Evolutionary conservation across 1,140 invertebrate genomes (phyloP).

Genomic region (Cyclargus thomasi): DNA sequence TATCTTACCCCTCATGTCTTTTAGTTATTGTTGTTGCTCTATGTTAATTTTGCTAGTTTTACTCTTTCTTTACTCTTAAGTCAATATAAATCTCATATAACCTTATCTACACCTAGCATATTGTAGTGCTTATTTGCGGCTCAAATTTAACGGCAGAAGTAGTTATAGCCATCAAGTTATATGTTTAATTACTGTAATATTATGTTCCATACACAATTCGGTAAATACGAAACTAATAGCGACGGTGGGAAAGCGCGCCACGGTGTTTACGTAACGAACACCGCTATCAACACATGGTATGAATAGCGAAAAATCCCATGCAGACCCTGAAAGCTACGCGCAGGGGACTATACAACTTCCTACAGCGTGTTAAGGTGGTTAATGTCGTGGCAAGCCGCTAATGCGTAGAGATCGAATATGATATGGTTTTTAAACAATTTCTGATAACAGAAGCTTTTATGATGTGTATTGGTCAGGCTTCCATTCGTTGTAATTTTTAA

Average conservation of each 20-base stretch:
- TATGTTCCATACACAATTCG: constrained; percentile 15
- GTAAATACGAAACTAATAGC: constrained; percentile 39
- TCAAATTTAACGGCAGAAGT: background rate
- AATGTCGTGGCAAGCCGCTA: constrained; percentile 22
- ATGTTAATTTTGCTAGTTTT: too few species aligned
- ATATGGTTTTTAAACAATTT: constrained; percentile 58
- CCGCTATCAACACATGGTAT: constrained; percentile 42
- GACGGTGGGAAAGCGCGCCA: constrained; percentile 61
- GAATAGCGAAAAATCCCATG: constrained; percentile 42
- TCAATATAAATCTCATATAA: too few species aligned
- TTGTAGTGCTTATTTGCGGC: too few species aligned
- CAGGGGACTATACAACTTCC: constrained; percentile 2
- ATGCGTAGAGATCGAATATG: constrained; percentile 38
- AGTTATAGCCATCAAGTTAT: background rate
- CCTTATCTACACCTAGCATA: too few species aligned
- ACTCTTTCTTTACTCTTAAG: too few species aligned
- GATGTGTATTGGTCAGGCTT: constrained; percentile 45
- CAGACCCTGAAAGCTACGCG: constrained; percentile 22
- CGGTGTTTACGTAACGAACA: constrained; percentile 38
- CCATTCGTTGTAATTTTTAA: constrained; percentile 55
- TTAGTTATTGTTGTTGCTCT: too few species aligned
- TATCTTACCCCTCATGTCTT: too few species aligned
- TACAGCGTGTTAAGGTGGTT: background rate
- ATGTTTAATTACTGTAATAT: background rate
- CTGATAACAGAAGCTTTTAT: constrained; percentile 63